Evolutionary conservation across 1,140 invertebrate species (phyloP), one percentile per base, ranked within the genome.

Genomic region (Goniozus legneri): DNA sequence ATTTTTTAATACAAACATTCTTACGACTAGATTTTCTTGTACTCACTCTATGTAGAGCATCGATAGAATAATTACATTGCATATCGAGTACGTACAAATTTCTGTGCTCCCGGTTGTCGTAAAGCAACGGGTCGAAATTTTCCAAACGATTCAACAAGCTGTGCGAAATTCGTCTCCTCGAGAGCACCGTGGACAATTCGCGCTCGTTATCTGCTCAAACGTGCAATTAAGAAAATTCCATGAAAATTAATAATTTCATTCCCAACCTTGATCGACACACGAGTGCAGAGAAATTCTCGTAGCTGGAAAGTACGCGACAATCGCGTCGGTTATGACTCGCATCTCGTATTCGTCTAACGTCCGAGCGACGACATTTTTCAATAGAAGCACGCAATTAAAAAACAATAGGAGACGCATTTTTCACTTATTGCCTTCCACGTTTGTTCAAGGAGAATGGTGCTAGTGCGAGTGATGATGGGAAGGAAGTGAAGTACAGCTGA

Each of bases 221-320:
- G 27, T 18, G 15, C 22, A 24, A 27, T 6, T 8, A 43, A 7
- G 3, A 3, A 8, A 38, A 20, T 44, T 38, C 35, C 30, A 41
- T 31, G 20, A 27, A n/a, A n/a, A n/a, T n/a, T n/a, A n/a, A n/a
- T n/a, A n/a, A n/a, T n/a, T n/a, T n/a, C n/a, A n/a, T n/a, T 12
- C 10, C 44, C 55, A 31, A 60, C 60, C 55, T 37, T 48, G 8
- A 1, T 32, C 20, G 8, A 42, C 16, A 21, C 62, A 66, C 21
- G 63, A 33, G 20, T 58, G 52, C 15, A 41, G 37, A n/a, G 56
- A 57, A 3, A 65, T 14, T 2, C 35, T 63, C 1, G 44, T 41
- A 1, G 60, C 44, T 19, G 52, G 35, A 14, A 52, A 50, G 0
- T 63, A 21, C 14, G 37, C 12, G 7, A 41, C 16, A 1, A 36